A percentile compares a stretch with the other conserved stretches of the same genome.
Evolutionary conservation across 2,113 vertebrate genomes (phyloP).

Genomic region (Lagopus muta): DNA sequence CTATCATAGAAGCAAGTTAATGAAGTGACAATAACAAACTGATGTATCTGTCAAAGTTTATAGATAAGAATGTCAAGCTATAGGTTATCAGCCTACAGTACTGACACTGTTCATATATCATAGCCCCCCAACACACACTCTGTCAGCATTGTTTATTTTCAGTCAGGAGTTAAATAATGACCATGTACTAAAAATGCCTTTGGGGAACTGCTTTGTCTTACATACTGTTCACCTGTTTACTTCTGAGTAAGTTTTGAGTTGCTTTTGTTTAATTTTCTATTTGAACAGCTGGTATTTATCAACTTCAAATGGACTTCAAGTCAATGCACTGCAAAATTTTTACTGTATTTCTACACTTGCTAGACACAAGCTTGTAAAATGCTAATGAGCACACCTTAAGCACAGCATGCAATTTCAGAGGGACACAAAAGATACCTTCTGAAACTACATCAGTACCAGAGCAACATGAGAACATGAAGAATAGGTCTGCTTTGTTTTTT

Average conservation of each 20-base stretch:
- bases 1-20: slow-evolving; percentile 72
- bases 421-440: neutral
- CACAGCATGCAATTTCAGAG: neutral
- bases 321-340: slow-evolving; percentile 33
- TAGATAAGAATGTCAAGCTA: slow-evolving; percentile 77
- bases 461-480: neutral
- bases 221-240: slow-evolving; percentile 72
- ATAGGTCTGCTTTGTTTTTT: fast-evolving
- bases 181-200: slow-evolving; percentile 73
- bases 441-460: neutral
- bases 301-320: slow-evolving; percentile 62
- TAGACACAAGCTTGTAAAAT: slow-evolving; percentile 14
- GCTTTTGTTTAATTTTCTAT: slow-evolving; percentile 68
- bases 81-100: slow-evolving; percentile 75
- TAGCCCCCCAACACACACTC: slow-evolving; percentile 61
- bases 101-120: slow-evolving; percentile 75
- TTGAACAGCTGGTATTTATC: slow-evolving; percentile 71
- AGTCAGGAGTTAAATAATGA: slow-evolving; percentile 77
- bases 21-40: slow-evolving; percentile 78
- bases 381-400: neutral
- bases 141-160: slow-evolving; percentile 78
- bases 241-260: slow-evolving; percentile 70
- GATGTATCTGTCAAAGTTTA: slow-evolving; percentile 73
- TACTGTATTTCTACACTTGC: slow-evolving; percentile 26
- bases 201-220: slow-evolving; percentile 74